Evolutionary conservation across 2,888 invertebrate genomes (phyloP), one percentile per base, ranked within the genome.

Genomic region (Tetragnatha montana): DNA sequence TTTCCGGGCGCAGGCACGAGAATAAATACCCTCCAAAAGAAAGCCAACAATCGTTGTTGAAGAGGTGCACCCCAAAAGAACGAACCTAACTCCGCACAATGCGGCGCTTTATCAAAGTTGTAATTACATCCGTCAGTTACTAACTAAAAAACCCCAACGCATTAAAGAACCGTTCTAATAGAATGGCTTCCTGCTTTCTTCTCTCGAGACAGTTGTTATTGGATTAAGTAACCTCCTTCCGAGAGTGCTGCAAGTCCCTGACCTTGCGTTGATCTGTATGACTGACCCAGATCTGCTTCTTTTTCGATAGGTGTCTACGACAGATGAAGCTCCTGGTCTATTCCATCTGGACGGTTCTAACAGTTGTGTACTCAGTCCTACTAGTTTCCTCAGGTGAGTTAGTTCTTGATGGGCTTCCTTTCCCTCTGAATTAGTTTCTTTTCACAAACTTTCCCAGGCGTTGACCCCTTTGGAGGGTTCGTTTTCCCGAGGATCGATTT

Each of bases 221-320:
- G 69, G 68, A 22, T 80, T 68, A 8, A 35, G 14, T 60, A 76
- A 76, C 69, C 21, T 78, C 47, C 21, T 74, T 14, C 49, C 75
- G 51, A 60, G 75, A 74, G 60, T 74, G 73, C 73, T 79, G 71
- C 60, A 35, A 71, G 85, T 79, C 51, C 14, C 50, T 85, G 86
- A 86, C 86, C 78, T 71, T 79, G 68, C 71, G n/a, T n/a, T n/a
- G 6, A 60, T 60, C 12, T 60, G 17, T 60, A 84, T 73, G 86
- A 79, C 71, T 86, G 86, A 86, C 79, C 86, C 47, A 86, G 49
- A 79, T 79, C 60, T 86, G 49, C 47, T 76, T 78, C 35, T 79
- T 84, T 81, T 81, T 60, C 21, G 19, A 19, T 74, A 82, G 79
- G 22, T 69, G 86, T 79, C 86, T 79, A 60, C 60, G 17, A 79